Percentiles rank a stretch among this genome's conserved stretches.
Conservation (phyloP, 1,140 invertebrate species). For the Nautilus pompilius region DNA sequence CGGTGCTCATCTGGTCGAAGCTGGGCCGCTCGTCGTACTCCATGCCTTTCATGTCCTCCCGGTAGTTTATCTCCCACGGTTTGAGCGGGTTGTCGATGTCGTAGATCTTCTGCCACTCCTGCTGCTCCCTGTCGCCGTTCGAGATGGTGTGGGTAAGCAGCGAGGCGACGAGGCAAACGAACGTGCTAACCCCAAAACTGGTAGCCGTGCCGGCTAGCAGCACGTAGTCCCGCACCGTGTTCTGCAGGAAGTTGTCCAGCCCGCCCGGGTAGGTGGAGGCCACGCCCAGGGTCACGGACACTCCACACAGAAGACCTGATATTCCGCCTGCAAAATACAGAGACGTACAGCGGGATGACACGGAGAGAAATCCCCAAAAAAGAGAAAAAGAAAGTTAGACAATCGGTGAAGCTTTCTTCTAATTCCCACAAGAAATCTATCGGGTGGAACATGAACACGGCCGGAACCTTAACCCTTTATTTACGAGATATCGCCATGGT, state of each 20-base stretch:
- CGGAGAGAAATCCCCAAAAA: no score
- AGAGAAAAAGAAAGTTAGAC: no score
- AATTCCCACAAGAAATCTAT: no score
- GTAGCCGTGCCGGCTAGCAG: conserved; percentile 53
- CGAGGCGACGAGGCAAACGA: conserved; percentile 47
- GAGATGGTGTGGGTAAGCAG: conserved; percentile 40
- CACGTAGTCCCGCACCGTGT: conserved; percentile 50
- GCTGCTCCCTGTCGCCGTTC: conserved; percentile 26
- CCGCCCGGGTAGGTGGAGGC: conserved; percentile 49
- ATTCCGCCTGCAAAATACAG: conserved; percentile 47
- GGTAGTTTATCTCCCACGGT: conserved; percentile 54
- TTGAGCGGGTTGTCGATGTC: conserved; percentile 57
- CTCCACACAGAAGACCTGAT: conserved; percentile 45
- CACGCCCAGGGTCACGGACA: conserved; percentile 43
- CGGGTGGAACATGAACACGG: no score
- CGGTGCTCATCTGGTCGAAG: conserved; percentile 43
- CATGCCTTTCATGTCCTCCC: conserved; percentile 41
- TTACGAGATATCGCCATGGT: no score
- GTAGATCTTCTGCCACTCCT: conserved; percentile 55
- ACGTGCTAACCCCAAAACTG: conserved; percentile 47
- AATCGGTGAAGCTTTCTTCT: no score
- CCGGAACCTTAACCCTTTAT: no score
- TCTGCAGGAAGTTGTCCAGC: conserved; percentile 46
- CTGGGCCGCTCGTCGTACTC: conserved; percentile 45
- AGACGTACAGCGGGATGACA: no score